These are phyloP conservation scores for Oppia nitens DNA, from an alignment of 1,140 invertebrate species.

Conservation along the genomic window DNA sequence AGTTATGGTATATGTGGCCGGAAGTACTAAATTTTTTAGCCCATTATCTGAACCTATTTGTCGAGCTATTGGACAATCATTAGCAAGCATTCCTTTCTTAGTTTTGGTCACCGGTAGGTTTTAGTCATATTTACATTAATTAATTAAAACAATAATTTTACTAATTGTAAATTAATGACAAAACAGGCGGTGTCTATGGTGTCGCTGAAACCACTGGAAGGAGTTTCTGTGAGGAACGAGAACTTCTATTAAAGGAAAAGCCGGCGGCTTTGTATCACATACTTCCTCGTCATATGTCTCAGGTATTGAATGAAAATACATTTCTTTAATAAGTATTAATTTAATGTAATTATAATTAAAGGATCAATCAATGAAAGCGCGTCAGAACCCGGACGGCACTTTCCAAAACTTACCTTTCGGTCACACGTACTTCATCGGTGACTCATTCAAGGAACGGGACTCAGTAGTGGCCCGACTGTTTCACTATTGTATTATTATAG, in stretches of 20 bases:
- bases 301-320: neutral
- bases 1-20: neutral
- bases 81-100: neutral
- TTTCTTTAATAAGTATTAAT: too few species aligned
- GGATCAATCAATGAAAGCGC: conserved; percentile 13
- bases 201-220: neutral
- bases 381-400: conserved; percentile 24
- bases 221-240: neutral
- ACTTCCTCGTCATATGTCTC: neutral
- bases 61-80: neutral
- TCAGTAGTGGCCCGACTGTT: conserved; percentile 24
- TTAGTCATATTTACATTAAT: neutral
- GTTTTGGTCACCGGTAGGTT: neutral
- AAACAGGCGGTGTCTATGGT: neutral
- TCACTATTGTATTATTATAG: conserved; percentile 27
- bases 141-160: neutral
- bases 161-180: too few species aligned
- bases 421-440: conserved; percentile 25
- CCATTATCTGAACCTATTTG: neutral
- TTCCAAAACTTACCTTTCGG: conserved; percentile 25
- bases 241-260: neutral
- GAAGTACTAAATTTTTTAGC: neutral
- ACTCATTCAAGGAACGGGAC: conserved; percentile 25
- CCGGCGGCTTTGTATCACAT: neutral
- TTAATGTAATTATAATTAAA: neutral